Conservation (phyloP, 2,797 vertebrate genomes). For the Phoeniculus purpureus region DNA sequence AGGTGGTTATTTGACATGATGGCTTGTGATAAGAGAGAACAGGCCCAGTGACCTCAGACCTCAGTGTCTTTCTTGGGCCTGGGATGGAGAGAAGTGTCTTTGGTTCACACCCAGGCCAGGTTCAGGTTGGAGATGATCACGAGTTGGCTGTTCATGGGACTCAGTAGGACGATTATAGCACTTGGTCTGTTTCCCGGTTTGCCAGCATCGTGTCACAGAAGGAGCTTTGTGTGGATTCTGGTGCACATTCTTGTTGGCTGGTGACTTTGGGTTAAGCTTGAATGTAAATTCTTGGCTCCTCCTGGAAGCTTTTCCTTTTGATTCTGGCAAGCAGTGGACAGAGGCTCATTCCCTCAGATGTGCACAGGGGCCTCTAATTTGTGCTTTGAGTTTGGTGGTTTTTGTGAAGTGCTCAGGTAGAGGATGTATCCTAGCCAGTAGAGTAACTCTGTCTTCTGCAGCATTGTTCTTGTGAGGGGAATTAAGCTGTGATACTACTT, state of each 20-base stretch:
- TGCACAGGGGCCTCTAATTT: constrained; percentile 29
- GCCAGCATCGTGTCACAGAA: constrained; percentile 3
- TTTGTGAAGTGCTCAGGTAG: constrained; percentile 8
- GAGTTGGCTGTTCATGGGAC: neutral
- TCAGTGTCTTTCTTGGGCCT: neutral
- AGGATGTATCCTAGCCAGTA: neutral
- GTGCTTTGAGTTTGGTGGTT: neutral
- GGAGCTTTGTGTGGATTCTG: constrained; percentile 50
- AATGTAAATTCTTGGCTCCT: constrained; percentile 56
- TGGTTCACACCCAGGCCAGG: neutral
- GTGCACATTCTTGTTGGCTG: constrained; percentile 44
- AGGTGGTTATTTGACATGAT: neutral
- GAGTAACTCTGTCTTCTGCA: neutral
- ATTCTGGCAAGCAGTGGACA: constrained; percentile 17
- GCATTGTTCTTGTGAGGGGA: neutral
- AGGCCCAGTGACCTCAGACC: neutral
- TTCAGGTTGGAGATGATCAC: neutral
- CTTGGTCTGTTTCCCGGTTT: constrained; percentile 19
- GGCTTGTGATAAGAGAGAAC: neutral
- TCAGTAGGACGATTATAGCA: neutral
- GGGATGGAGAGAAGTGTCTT: neutral
- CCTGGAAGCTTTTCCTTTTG: constrained; percentile 37
- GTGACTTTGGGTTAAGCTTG: constrained; percentile 65
- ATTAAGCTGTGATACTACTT: neutral
- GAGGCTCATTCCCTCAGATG: neutral